Conservation (phyloP, 2,888 invertebrate species). For the Adelphocoris suturalis region DNA sequence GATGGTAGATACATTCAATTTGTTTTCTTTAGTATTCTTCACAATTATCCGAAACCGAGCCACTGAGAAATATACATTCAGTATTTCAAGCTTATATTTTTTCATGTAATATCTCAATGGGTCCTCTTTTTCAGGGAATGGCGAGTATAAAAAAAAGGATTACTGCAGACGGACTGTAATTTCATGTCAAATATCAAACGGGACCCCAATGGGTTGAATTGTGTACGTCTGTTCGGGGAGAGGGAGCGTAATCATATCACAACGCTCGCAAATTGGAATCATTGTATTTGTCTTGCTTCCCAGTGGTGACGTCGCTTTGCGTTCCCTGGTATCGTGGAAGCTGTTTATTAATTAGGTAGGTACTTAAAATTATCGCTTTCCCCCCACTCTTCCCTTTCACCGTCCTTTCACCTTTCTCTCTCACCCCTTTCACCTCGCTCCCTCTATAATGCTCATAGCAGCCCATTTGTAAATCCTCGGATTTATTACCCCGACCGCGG, state of each 20-base stretch:
- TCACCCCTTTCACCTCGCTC: not conserved
- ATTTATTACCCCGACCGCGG: not conserved
- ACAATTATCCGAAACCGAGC: no score
- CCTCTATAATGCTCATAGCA: not conserved
- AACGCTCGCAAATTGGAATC: conserved; percentile 3
- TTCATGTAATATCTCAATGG: no score
- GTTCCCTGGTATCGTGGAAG: conserved; percentile 1
- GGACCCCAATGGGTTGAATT: not conserved
- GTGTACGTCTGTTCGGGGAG: not conserved
- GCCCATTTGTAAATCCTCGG: not conserved
- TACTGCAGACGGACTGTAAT: no score
- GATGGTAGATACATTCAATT: no score
- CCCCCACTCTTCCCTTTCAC: not conserved
- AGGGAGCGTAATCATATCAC: not conserved
- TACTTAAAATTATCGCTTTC: conserved; percentile 39
- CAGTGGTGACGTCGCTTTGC: not conserved
- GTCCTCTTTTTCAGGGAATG: no score
- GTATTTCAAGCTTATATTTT: no score
- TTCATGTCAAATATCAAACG: no score
- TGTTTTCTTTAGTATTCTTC: no score
- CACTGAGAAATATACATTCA: no score
- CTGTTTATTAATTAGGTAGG: conserved; percentile 52
- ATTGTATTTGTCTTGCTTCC: conserved; percentile 39
- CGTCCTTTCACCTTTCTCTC: not conserved
- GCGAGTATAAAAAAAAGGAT: no score